These are phyloP conservation scores for Machimus rusticus DNA, from an alignment of 2,888 invertebrate species.

Conservation along the genomic window DNA sequence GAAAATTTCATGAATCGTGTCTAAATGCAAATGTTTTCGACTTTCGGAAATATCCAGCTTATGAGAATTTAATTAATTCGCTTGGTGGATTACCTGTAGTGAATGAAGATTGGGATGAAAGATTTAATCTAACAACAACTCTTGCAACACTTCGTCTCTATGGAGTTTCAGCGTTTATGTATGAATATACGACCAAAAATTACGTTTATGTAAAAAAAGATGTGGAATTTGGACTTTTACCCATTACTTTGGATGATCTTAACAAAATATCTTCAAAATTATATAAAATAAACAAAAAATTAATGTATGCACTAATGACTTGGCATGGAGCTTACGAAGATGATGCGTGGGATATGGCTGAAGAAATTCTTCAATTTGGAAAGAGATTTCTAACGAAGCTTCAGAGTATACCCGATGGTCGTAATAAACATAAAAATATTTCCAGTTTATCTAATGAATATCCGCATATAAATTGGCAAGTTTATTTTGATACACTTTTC, in stretches of 20 bases:
- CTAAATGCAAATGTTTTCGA: not conserved
- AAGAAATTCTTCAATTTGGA: constrained; percentile 14
- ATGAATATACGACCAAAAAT: not conserved
- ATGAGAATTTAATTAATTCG: not conserved
- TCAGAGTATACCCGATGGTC: not conserved
- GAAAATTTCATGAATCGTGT: constrained; percentile 11
- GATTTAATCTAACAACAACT: not conserved
- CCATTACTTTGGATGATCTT: not conserved
- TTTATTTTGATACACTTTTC: not conserved
- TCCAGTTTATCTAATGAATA: not conserved
- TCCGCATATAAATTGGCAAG: not conserved
- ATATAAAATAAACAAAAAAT: not conserved
- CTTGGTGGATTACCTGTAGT: constrained; percentile 5
- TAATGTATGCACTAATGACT: not conserved
- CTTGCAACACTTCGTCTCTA: not conserved
- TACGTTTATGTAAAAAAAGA: not conserved
- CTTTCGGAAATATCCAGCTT: not conserved
- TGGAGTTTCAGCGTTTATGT: not conserved
- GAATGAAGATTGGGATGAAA: not conserved
- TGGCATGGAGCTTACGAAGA: not conserved
- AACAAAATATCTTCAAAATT: not conserved
- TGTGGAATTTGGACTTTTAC: not conserved
- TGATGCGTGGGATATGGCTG: not conserved
- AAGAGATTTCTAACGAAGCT: not conserved
- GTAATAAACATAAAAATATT: not conserved